phyloP scores from a whole-genome alignment of 2,113 vertebrate genomes.

The Dipodomys ordii region DNA sequence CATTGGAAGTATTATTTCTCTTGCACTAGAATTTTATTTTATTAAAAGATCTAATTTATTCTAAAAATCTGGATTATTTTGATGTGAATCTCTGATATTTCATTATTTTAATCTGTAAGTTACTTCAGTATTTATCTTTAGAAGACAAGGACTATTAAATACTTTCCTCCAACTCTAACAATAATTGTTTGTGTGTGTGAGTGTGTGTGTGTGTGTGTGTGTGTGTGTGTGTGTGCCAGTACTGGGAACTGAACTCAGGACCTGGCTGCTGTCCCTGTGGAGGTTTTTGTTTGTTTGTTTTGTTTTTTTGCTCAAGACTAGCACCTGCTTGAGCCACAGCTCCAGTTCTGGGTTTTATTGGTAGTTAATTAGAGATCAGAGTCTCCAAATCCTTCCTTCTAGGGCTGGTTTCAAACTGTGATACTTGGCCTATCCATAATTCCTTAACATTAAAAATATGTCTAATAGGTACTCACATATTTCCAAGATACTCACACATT shows the following conservation, averaged over 20 bases:
- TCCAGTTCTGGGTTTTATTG: no score
- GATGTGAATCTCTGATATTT: not conserved
- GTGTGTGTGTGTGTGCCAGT: no score
- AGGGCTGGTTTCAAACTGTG: no score
- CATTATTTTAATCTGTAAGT: not conserved
- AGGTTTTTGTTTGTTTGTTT: no score
- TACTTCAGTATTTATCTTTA: constrained; percentile 10
- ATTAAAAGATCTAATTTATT: not conserved
- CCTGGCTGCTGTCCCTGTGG: no score
- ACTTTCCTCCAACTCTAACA: not conserved
- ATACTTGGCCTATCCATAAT: not conserved
- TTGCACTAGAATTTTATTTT: not conserved
- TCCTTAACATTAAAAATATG: not conserved
- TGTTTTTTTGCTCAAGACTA: no score
- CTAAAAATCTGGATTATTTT: not conserved
- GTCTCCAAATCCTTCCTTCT: no score
- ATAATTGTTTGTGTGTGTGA: no score
- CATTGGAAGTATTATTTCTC: constrained; percentile 30
- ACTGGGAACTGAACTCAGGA: no score
- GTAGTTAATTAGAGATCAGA: no score
- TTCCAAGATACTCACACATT: not conserved
- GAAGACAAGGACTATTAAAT: not conserved
- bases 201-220: no score
- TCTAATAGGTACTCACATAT: not conserved
- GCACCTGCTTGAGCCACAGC: no score